Conservation (phyloP, 2,797 vertebrate genomes). For the Lacerta agilis region DNA sequence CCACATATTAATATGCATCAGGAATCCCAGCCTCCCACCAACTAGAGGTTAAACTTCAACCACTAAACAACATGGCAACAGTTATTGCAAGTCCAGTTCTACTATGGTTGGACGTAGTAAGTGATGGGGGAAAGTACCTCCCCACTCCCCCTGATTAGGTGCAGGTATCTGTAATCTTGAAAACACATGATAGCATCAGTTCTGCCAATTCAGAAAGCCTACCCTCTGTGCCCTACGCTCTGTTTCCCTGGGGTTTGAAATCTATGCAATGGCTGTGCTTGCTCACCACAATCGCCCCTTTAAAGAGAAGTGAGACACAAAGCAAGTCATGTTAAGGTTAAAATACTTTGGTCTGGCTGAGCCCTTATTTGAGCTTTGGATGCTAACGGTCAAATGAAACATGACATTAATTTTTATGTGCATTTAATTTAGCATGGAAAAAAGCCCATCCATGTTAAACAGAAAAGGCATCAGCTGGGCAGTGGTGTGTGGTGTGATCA, state of each 20-base stretch:
- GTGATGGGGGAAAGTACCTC: not conserved
- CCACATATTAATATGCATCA: constrained; percentile 28
- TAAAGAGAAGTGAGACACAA: not conserved
- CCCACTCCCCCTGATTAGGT: constrained; percentile 33
- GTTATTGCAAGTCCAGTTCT: not conserved
- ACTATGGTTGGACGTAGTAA: constrained; percentile 35
- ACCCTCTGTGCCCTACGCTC: too few species aligned
- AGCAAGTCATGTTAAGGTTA: not conserved
- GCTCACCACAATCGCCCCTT: not conserved
- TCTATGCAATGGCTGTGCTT: not conserved
- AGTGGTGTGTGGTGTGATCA: not conserved
- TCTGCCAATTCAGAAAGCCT: not conserved
- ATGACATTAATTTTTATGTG: not conserved
- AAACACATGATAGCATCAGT: constrained; percentile 55
- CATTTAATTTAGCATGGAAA: not conserved
- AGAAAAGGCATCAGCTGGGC: too few species aligned
- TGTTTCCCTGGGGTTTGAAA: not conserved
- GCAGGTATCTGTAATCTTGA: constrained; percentile 25
- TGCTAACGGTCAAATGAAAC: not conserved
- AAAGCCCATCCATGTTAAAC: not conserved
- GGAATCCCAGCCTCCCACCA: constrained; percentile 45
- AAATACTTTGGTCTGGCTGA: not conserved
- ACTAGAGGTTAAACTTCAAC: constrained; percentile 47
- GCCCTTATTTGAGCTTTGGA: not conserved
- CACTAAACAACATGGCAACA: constrained; percentile 16